Conservation (phyloP, 1,140 invertebrate genomes). For the Zaprionus ornatus region DNA sequence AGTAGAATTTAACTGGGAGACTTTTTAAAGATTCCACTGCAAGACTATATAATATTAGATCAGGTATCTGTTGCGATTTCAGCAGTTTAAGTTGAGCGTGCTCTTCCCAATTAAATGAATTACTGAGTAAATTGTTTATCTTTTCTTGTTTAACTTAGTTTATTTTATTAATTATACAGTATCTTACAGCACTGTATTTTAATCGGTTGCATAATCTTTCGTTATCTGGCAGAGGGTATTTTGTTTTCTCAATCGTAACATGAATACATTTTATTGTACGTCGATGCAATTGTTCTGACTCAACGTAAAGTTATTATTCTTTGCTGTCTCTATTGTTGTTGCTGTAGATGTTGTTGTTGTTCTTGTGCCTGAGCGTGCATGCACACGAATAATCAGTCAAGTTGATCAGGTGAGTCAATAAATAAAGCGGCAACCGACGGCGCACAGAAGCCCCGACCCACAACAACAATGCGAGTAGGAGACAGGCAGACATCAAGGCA, state of each 20-base stretch:
- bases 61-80: too few species aligned
- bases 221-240: not conserved
- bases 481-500: not conserved
- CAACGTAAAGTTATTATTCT: slow-evolving; percentile 28
- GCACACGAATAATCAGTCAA: slow-evolving; percentile 78
- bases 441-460: slow-evolving; percentile 37
- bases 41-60: too few species aligned
- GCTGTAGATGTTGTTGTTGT: slow-evolving; percentile 13
- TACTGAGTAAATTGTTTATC: not conserved
- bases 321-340: slow-evolving; percentile 12
- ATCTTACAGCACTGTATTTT: not conserved
- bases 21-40: too few species aligned
- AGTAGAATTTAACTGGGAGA: slow-evolving; percentile 3
- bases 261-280: slow-evolving; percentile 9
- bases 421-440: slow-evolving; percentile 59
- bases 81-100: too few species aligned
- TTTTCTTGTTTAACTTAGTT: not conserved
- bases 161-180: not conserved
- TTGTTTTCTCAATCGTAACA: not conserved
- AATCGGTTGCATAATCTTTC: not conserved
- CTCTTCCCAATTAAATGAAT: not conserved
- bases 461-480: slow-evolving; percentile 18
- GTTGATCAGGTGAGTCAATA: slow-evolving; percentile 79
- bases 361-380: slow-evolving; percentile 57
- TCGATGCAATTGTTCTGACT: slow-evolving; percentile 29